These are phyloP conservation scores for Oasisia sp. DNA, from an alignment of 2,888 invertebrate genomes.

Conservation along the genomic window DNA sequence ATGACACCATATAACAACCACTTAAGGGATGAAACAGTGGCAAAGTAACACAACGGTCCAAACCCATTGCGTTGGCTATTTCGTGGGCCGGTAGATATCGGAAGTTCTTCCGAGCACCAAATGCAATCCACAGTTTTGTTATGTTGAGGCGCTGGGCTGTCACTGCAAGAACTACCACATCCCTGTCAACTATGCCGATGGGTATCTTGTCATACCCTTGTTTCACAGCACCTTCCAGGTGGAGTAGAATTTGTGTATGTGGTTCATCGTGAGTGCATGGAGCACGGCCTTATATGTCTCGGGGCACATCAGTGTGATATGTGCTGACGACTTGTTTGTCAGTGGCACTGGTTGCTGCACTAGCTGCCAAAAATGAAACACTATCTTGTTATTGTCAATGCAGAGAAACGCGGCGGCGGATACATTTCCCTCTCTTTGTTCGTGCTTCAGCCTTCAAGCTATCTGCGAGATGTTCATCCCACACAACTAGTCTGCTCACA, in stretches of 20 bases:
- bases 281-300: neutral
- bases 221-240: slow-evolving; percentile 33
- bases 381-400: too few species aligned
- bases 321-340: too few species aligned
- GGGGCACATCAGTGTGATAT: too few species aligned
- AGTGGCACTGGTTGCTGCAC: too few species aligned
- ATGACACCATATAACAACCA: slow-evolving; percentile 40
- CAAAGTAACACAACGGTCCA: slow-evolving; percentile 29
- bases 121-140: slow-evolving; percentile 38
- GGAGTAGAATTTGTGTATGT: slow-evolving; percentile 38
- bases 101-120: slow-evolving; percentile 37
- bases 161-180: slow-evolving; percentile 40
- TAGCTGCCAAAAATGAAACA: too few species aligned
- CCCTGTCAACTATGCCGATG: slow-evolving; percentile 41
- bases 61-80: slow-evolving; percentile 32
- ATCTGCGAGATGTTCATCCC: too few species aligned
- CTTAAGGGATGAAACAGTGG: slow-evolving; percentile 40
- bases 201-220: slow-evolving; percentile 27
- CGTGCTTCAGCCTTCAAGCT: too few species aligned
- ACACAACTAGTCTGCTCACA: too few species aligned
- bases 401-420: too few species aligned
- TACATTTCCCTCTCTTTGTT: too few species aligned
- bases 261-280: slow-evolving; percentile 37
- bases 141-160: slow-evolving; percentile 18
- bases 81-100: slow-evolving; percentile 39